Evolutionary conservation across 2,888 invertebrate species (phyloP), one percentile per base, ranked within the genome.

Genomic region (Theodoxus fluviatilis): DNA sequence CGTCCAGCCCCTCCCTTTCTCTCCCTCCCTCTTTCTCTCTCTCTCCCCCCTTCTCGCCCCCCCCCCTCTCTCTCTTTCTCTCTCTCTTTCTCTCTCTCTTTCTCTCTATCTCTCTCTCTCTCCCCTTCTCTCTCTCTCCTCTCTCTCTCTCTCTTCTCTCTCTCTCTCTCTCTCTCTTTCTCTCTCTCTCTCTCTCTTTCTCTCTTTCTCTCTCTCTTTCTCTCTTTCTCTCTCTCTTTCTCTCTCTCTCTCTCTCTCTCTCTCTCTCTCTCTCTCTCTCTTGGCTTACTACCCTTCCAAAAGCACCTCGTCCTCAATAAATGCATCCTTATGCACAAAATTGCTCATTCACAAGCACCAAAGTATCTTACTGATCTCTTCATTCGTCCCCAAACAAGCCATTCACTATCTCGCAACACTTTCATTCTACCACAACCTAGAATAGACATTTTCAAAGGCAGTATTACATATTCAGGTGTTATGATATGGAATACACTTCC

Each of bases 191-290:
- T 61, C 65, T 31, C 25, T 65, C 40, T 65, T 22, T 65, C 25
- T 28, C 31, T 65, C 33, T 15, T 12, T 70, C 33, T 18, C 59
- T 68, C 67, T 57, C 40, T 71, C 40, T 68, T 15, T 70, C 31
- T n/a, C 2, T 47, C 15, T 6, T 64, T 3, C 28, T 37, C 38
- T 57, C 35, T 12, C 7, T 37, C 37, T 61, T n/a, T 68, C 59
- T 59, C 40, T 59, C n/a, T 3, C 25, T 35, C 31, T 61, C 43
- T 43, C 12, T 25, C 28, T 59, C 40, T 18, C 61, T 43, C 31
- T 43, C 43, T 31, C 33, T 6, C 33, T 59, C 3, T 28, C 25
- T 59, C 28, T 59, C n/a, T 31, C 33, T 31, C 33, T 33, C 31
- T n/a, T n/a, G n/a, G n/a, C n/a, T n/a, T n/a, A n/a, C n/a, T n/a